phyloP scores from a whole-genome alignment of 2,113 vertebrate species.

The Opisthocomus hoazin region DNA sequence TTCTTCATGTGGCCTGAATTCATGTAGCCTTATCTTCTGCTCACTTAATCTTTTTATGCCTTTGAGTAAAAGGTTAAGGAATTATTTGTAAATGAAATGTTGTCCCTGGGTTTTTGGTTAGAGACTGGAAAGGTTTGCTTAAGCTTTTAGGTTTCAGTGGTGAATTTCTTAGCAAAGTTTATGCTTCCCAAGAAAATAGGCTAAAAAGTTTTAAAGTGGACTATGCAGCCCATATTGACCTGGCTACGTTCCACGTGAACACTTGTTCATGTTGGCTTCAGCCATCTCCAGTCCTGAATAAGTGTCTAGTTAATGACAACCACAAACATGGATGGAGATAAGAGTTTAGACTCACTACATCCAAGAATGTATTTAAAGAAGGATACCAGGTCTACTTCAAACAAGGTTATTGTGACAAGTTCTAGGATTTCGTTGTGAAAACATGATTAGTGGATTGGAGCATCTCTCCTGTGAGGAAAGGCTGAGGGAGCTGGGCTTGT shows the following conservation, averaged over 20 bases:
- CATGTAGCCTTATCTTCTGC: background rate
- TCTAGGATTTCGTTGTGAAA: background rate
- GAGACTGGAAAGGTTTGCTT: background rate
- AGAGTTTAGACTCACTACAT: background rate
- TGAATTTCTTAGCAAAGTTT: background rate
- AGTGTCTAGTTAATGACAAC: background rate
- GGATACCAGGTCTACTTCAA: background rate
- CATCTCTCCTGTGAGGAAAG: no score
- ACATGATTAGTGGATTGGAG: no score
- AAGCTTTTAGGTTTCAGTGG: background rate
- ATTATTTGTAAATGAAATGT: background rate
- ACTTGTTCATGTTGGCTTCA: background rate
- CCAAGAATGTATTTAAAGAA: background rate
- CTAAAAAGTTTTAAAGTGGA: background rate
- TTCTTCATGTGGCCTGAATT: background rate
- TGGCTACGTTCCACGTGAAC: background rate
- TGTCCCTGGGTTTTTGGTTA: background rate
- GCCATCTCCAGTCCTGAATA: background rate
- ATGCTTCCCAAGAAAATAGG: background rate
- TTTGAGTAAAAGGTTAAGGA: background rate
- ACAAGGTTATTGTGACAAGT: background rate
- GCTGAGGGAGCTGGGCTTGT: no score
- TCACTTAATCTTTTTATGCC: background rate
- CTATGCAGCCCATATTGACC: background rate
- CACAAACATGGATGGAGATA: background rate